A percentile compares a stretch with the other conserved stretches of the same genome.
These are phyloP conservation scores for Siderastrea siderea DNA, from an alignment of 92 coral and sea anemone genomes.

Conservation along the genomic window DNA sequence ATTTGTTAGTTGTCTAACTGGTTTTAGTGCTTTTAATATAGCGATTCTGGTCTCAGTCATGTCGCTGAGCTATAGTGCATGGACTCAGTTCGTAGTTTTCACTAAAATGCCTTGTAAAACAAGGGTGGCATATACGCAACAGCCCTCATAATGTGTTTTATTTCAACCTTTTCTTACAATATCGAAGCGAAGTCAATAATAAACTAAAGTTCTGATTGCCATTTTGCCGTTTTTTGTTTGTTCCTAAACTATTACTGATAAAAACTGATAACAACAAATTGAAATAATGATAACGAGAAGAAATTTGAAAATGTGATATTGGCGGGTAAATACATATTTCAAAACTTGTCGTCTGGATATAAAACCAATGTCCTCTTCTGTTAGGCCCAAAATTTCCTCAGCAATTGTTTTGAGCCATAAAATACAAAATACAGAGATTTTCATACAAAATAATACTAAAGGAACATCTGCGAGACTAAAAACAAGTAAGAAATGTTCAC, in stretches of 20 bases:
- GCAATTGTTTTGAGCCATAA: not conserved
- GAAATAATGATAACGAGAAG: not conserved
- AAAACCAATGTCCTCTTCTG: slow-evolving; percentile 8
- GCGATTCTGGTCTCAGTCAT: too few relatives aligned
- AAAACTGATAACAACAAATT: not conserved
- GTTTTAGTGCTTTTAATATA: too few relatives aligned
- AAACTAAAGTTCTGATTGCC: not conserved
- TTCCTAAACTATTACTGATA: not conserved
- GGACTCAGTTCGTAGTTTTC: too few relatives aligned
- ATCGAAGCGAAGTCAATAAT: not conserved
- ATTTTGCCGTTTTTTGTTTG: not conserved
- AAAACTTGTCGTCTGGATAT: not conserved
- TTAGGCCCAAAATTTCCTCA: not conserved
- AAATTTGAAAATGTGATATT: not conserved
- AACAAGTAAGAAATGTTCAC: not conserved
- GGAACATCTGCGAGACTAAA: not conserved
- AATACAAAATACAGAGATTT: slow-evolving; percentile 26
- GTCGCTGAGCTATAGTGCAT: too few relatives aligned
- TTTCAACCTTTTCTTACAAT: slow-evolving; percentile 10
- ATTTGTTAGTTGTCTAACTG: too few relatives aligned
- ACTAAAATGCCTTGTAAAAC: too few relatives aligned
- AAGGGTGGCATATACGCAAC: not conserved
- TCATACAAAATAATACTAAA: slow-evolving; percentile 13
- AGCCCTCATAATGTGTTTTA: not conserved
- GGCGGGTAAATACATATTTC: not conserved